Conservation (phyloP, 2,797 vertebrate species). For the Thalassophryne amazonica region DNA sequence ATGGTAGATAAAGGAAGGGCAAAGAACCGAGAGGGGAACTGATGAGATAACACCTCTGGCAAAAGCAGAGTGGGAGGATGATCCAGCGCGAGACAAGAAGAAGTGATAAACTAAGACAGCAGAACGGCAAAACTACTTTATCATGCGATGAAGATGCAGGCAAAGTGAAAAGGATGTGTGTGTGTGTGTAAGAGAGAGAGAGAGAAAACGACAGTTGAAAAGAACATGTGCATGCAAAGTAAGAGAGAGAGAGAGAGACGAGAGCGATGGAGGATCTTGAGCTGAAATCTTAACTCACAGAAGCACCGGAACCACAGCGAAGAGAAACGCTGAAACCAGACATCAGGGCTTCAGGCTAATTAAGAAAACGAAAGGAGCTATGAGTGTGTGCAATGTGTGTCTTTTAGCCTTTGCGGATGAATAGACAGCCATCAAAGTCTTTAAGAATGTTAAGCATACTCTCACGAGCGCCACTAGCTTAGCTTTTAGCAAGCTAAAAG, state of each 20-base stretch:
- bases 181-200: neutral
- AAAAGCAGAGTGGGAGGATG: slow-evolving; percentile 37
- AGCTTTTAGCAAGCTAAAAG: too few species aligned
- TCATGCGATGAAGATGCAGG: slow-evolving; percentile 11
- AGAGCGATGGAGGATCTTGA: slow-evolving; percentile 48
- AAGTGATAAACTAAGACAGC: slow-evolving; percentile 45
- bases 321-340: slow-evolving; percentile 48
- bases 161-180: neutral
- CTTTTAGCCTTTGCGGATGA: neutral
- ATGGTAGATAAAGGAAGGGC: slow-evolving; percentile 26
- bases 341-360: slow-evolving; percentile 57
- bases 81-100: slow-evolving; percentile 23
- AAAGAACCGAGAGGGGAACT: slow-evolving; percentile 1
- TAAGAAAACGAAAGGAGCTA: slow-evolving; percentile 43
- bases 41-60: slow-evolving; percentile 30
- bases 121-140: neutral
- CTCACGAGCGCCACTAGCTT: too few species aligned
- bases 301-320: slow-evolving; percentile 39
- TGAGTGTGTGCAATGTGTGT: neutral
- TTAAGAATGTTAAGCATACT: too few species aligned
- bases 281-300: slow-evolving; percentile 62
- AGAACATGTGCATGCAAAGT: neutral
- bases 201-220: slow-evolving; percentile 2
- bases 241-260: neutral
- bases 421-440: too few species aligned